Base-by-base conservation (phyloP, 2,113 vertebrate species). In the Accipiter virgatus region DNA sequence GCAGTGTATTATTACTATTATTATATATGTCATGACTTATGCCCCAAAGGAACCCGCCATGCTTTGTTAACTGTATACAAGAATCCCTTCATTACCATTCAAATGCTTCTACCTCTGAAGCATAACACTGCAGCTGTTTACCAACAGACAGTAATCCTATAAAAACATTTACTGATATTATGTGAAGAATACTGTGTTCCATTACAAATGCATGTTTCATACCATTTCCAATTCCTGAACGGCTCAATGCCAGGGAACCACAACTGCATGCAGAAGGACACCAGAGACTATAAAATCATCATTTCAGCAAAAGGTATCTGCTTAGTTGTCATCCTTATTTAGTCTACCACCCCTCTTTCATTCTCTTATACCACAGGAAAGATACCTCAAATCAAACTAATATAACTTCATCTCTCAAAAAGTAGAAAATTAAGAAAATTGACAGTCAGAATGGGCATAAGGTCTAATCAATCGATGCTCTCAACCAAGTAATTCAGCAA, bases 81-180 rank as follows among this genome's bases (percentile, higher is more conserved):
- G 56, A 93, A 86, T 66, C 58, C 48, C 27, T 78, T 92, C 82
- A 84, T 71, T 90, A 86, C 48, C 56, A 90, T 81, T 82, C 91
- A 88, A 93, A 86, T 16, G 34, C 72, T 73, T 65, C 59, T 58
- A 36, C 29, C 29, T 81, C 72, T 72, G 53, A 83, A 79, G 73
- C 21, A 2, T 31, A 91, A 88, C 68, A 74, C 23, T 31, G 67
- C 34, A 88, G 38, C 40, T 84, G 47, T 95, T 93, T 81, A 86
- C 81, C 50, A 94, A 86, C 1, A 93, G 66, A 84, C 32, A 79
- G 16, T 45, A 89, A 94, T 91, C 84, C 75, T 70, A 59, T 29
- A 88, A 66, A 91, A 88, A 77, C n/a, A 88, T 75, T 81, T 71
- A 88, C 56, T 40, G 15, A 83, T 81, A 42, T 93, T 74, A n/a